Conservation (phyloP, 2,888 invertebrate species). For the Tipula unca region DNA sequence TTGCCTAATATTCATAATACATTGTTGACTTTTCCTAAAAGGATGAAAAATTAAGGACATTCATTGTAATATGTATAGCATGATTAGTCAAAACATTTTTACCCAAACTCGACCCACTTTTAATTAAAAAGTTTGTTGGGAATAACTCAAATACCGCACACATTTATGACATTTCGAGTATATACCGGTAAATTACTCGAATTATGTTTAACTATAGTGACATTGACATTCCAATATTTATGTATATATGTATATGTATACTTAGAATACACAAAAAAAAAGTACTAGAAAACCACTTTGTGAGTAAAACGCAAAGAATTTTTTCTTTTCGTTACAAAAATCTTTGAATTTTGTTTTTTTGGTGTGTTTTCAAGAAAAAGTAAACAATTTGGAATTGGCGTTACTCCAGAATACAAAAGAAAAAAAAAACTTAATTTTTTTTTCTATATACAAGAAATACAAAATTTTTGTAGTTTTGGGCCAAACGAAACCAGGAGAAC, state of each 20-base stretch:
- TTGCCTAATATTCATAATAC: not conserved
- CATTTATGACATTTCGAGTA: no score
- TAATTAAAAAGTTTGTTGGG: not conserved
- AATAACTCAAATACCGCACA: no score
- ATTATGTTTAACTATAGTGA: not conserved
- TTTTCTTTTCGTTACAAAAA: not conserved
- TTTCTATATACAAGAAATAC: not conserved
- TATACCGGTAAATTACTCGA: not conserved
- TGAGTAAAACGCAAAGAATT: not conserved
- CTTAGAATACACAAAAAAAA: not conserved
- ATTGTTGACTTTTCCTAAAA: not conserved
- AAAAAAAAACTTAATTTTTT: not conserved
- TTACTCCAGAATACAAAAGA: not conserved
- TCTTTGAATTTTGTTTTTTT: not conserved
- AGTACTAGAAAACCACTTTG: not conserved
- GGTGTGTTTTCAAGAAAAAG: not conserved
- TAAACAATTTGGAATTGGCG: conserved; percentile 14
- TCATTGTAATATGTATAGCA: no score
- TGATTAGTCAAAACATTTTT: not conserved
- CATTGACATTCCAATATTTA: not conserved
- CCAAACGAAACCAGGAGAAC: not conserved
- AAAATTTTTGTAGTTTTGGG: not conserved
- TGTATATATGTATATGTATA: not conserved
- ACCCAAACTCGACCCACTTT: not conserved
- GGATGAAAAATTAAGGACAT: not conserved